Conservation (phyloP, 2,888 invertebrate species). For the Andrena hattorfiana region DNA sequence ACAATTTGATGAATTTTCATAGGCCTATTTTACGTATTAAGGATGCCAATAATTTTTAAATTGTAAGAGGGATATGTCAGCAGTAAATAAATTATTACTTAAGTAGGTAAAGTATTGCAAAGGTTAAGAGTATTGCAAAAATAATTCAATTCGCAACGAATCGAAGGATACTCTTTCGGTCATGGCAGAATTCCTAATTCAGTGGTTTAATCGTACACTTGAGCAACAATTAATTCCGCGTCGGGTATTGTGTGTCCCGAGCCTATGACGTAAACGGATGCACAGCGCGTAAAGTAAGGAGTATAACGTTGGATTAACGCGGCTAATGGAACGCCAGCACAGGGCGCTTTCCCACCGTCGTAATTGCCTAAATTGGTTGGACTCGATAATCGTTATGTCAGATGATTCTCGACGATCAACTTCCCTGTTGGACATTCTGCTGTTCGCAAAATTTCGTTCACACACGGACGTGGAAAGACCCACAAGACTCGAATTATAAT, state of each 20-base stretch:
- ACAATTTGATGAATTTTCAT: too few relatives aligned
- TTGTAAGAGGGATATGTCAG: not conserved
- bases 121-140: not conserved
- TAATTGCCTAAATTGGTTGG: slow-evolving; percentile 82
- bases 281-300: slow-evolving; percentile 68
- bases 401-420: slow-evolving; percentile 52
- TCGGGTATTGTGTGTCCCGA: slow-evolving; percentile 57
- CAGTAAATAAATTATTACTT: not conserved
- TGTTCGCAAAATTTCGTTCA: slow-evolving; percentile 34
- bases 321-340: slow-evolving; percentile 68
- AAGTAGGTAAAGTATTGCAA: not conserved
- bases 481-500: not conserved
- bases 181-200: slow-evolving; percentile 53
- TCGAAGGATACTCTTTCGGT: slow-evolving; percentile 10
- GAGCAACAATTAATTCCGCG: slow-evolving; percentile 63
- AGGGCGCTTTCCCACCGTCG: slow-evolving; percentile 77
- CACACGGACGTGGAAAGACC: not conserved
- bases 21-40: too few relatives aligned
- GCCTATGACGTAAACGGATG: slow-evolving; percentile 70
- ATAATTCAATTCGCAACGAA: not conserved
- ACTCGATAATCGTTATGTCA: slow-evolving; percentile 80
- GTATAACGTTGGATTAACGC: slow-evolving; percentile 69
- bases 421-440: slow-evolving; percentile 41
- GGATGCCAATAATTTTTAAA: too few relatives aligned
- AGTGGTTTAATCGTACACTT: slow-evolving; percentile 53